Conservation (phyloP, 2,113 vertebrate genomes). For the Coreoperca whiteheadi region DNA sequence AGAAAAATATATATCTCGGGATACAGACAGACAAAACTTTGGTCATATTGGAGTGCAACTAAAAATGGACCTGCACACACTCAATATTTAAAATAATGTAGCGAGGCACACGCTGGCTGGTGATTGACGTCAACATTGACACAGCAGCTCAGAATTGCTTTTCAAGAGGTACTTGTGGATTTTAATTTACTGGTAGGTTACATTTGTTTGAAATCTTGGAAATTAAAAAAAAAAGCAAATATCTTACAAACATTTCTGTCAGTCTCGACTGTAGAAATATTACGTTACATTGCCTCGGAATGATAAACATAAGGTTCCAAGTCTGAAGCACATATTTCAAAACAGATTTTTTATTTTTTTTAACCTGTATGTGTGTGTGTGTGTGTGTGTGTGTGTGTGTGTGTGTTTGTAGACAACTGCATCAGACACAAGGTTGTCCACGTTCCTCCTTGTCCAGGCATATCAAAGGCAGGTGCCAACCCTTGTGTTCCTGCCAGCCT, state of each 20-base stretch:
- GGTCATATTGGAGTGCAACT: slow-evolving; percentile 30
- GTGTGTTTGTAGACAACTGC: slow-evolving; percentile 8
- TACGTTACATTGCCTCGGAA: background rate
- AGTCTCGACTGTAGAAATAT: background rate
- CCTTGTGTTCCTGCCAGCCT: slow-evolving; percentile 69
- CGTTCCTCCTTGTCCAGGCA: slow-evolving; percentile 64
- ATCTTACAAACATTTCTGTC: background rate
- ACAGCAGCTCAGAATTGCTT: background rate
- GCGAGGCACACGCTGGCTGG: background rate
- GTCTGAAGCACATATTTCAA: background rate
- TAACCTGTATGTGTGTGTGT: background rate
- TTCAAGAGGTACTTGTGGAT: background rate
- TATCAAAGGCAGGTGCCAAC: slow-evolving; percentile 74
- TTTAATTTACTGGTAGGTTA: background rate
- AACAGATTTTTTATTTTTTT: background rate
- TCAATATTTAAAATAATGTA: slow-evolving; percentile 41
- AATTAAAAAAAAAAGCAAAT: background rate
- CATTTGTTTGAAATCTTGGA: background rate
- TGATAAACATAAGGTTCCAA: background rate
- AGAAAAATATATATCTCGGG: slow-evolving; percentile 54
- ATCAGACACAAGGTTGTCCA: slow-evolving; percentile 51
- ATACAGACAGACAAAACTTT: slow-evolving; percentile 31
- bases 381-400: background rate
- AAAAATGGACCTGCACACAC: slow-evolving; percentile 27
- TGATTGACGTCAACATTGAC: background rate